A percentile compares a stretch with the other conserved stretches of the same genome.
These are phyloP conservation scores for Meandrina meandrites DNA, from an alignment of 92 coral and sea anemone species.

Conservation along the genomic window DNA sequence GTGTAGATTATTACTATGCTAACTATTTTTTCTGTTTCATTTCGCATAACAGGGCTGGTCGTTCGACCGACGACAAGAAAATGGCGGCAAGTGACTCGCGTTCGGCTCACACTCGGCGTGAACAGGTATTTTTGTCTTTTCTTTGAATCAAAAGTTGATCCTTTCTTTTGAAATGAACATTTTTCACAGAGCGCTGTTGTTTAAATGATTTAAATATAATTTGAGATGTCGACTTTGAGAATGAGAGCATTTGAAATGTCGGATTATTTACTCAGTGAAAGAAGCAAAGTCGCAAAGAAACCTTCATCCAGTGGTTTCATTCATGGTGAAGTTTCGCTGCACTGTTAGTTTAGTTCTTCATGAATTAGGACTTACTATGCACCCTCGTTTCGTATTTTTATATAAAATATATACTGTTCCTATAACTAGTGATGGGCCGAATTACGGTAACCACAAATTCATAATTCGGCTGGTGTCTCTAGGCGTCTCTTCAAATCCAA, in stretches of 20 bases:
- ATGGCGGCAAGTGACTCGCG: constrained; percentile 56
- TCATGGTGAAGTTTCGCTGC: background rate
- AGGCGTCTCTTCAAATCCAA: background rate
- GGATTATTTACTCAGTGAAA: background rate
- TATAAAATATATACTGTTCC: background rate
- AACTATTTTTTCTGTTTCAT: background rate
- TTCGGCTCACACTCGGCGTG: constrained; percentile 56
- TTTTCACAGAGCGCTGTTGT: background rate
- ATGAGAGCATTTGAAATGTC: background rate
- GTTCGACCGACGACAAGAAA: constrained; percentile 53
- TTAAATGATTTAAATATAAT: background rate
- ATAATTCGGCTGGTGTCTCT: background rate
- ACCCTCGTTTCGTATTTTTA: background rate
- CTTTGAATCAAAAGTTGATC: background rate
- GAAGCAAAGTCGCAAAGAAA: background rate
- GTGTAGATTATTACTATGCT: background rate
- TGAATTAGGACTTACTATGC: background rate
- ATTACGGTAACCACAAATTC: background rate
- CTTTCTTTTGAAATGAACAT: background rate
- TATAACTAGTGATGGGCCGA: background rate
- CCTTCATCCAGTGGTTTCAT: background rate
- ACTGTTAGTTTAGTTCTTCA: background rate
- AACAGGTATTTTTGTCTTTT: constrained; percentile 45
- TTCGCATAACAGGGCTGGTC: constrained; percentile 34
- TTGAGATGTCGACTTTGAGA: background rate